Evolutionary conservation across 1,140 invertebrate species (phyloP).

Genomic region (Brachionus sp.): DNA sequence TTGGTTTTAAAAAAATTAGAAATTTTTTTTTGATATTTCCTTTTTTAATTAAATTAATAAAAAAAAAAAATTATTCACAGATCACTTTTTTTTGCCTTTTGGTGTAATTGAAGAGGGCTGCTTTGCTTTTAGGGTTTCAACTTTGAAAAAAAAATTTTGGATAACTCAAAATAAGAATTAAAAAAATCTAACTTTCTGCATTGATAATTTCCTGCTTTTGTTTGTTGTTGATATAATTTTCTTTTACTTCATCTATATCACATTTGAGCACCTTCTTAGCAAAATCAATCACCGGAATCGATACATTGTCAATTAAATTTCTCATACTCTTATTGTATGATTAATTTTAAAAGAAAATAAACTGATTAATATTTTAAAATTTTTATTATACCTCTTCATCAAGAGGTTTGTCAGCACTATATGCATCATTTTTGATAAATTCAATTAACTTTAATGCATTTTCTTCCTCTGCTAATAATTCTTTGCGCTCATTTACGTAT

Average conservation of each 20-base stretch:
- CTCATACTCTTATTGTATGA: not conserved
- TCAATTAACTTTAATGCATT: not conserved
- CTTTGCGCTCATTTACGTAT: not conserved
- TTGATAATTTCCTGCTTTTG: not conserved
- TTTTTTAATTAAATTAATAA: too few relatives aligned
- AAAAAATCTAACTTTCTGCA: not conserved
- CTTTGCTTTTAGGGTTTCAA: not conserved
- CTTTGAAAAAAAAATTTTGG: not conserved
- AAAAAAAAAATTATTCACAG: too few relatives aligned
- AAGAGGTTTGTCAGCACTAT: not conserved
- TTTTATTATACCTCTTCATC: not conserved
- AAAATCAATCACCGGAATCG: not conserved
- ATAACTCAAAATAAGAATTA: not conserved
- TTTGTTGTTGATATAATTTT: not conserved
- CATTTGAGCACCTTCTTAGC: not conserved
- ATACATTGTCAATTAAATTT: not conserved
- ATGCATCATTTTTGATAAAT: conserved; percentile 22
- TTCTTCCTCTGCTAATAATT: not conserved
- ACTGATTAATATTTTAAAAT: not conserved
- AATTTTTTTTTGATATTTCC: too few relatives aligned
- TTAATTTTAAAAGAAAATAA: not conserved
- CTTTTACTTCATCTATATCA: not conserved
- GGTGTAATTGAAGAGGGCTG: not conserved
- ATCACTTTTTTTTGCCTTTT: not conserved
- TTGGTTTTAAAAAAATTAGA: too few relatives aligned